Base-by-base conservation (phyloP, 2,113 vertebrate genomes). In the Eublepharis macularius region DNA sequence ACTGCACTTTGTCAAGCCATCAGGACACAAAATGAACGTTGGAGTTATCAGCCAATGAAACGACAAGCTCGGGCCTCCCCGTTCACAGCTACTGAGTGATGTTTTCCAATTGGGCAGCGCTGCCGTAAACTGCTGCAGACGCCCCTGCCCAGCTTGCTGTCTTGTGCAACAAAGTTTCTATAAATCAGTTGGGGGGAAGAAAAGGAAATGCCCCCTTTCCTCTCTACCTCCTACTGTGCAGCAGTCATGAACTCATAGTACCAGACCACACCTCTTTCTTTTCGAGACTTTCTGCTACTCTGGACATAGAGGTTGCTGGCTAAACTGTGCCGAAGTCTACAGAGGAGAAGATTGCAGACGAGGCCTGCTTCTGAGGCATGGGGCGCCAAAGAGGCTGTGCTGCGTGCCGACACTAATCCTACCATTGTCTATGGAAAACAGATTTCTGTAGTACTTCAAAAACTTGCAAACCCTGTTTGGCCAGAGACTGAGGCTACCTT, bases 271-370 rank as follows among this genome's bases (percentile, higher is more conserved):
- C 80, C 57, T 88, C 73, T n/a, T n/a, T 81, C 76, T 47, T 90
- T 81, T 93, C 84, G 84, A 89, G 74, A 91, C 85, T 83, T 87
- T 75, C 82, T 86, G 65, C 88, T 6, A 65, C 87, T 72, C 16
- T 0, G 88, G 78, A 74, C 51, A 63, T 49, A 84, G 47, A 78
- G 66, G 41, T 60, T 92, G 79, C 81, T 90, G 82, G 90, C 85
- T 75, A 85, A 93, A 86, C 74, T 88, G 91, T 87, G 88, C 88
- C 88, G 82, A 91, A 93, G 86, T 92, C 92, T 89, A 86, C 43
- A 80, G 19, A 76, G 84, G 85, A 57, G 85, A 78, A 80, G 87
- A 91, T 91, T 69, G 63, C 76, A 85, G 68, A 86, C 78, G 78
- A 26, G 89, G 49, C 84, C 89, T 91, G 93, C 83, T 49, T 69